Evolutionary conservation across 2,888 invertebrate species (phyloP).

Genomic region (Acronicta leporina): DNA sequence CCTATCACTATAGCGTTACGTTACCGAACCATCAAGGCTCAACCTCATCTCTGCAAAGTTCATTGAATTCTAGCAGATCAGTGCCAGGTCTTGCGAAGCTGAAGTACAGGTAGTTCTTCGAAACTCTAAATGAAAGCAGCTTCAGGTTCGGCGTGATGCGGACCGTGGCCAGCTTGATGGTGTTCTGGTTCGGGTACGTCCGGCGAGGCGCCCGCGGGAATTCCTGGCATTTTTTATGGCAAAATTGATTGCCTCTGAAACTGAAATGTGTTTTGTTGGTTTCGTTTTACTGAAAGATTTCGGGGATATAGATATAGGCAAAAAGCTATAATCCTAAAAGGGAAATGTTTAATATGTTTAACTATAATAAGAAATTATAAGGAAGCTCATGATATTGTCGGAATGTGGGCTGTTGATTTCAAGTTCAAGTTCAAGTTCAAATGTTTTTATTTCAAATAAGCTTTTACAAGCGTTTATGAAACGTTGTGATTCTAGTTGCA

Average conservation of each 20-base stretch:
- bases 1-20: slow-evolving; percentile 18
- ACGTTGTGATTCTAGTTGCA: too few species aligned
- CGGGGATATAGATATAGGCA: too few species aligned
- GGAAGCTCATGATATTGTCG: too few species aligned
- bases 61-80: slow-evolving; percentile 73
- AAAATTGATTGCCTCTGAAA: slow-evolving; percentile 56
- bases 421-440: too few species aligned
- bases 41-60: slow-evolving; percentile 65
- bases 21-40: slow-evolving; percentile 7
- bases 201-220: slow-evolving; percentile 14
- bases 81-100: slow-evolving; percentile 73
- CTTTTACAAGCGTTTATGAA: too few species aligned
- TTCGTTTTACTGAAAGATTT: too few species aligned
- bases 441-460: too few species aligned
- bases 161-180: slow-evolving; percentile 72
- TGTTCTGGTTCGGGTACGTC: slow-evolving; percentile 46
- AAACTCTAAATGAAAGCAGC: slow-evolving; percentile 77
- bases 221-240: slow-evolving; percentile 52
- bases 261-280: slow-evolving; percentile 24
- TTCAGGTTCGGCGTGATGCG: slow-evolving; percentile 68
- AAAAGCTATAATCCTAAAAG: too few species aligned
- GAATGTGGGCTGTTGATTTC: too few species aligned
- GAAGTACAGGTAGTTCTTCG: slow-evolving; percentile 75
- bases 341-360: too few species aligned
- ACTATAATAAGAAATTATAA: too few species aligned